Evolutionary conservation across 2,113 vertebrate genomes (phyloP).

Genomic region (human (Homo sapiens)): GRCh38 chr3:102475501-102476000

Average conservation of each 20-base stretch:
- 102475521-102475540: background rate
- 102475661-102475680: background rate
- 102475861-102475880: background rate
- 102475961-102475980: constrained; percentile 57
- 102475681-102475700: background rate
- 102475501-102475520: background rate
- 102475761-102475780: background rate
- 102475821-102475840: background rate
- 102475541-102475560: background rate
- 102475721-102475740: background rate
- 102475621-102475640: background rate
- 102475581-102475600: background rate
- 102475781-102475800: background rate
- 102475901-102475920: background rate
- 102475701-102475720: background rate
- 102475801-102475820: background rate
- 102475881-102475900: constrained; percentile 7
- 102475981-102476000: background rate
- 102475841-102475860: background rate
- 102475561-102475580: background rate
- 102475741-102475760: background rate
- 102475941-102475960: constrained; percentile 7
- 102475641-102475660: background rate
- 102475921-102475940: background rate
- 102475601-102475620: background rate